Conservation (phyloP, 2,113 vertebrate genomes). For the Eulemur rufifrons region DNA sequence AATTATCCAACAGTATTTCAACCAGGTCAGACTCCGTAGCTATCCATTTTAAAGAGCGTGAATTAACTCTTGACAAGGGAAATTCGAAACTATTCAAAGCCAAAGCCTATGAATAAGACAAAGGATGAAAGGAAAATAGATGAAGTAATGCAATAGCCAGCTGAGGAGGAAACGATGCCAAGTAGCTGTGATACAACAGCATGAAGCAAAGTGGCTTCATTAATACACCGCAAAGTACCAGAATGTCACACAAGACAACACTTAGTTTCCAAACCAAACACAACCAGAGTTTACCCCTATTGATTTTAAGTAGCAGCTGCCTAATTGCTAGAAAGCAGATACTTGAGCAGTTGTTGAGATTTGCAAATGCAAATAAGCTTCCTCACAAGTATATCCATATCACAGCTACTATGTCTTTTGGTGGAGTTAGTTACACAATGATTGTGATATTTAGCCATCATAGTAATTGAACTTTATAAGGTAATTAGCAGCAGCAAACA, state of each 20-base stretch:
- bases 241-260: conserved; percentile 50
- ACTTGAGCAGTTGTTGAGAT: conserved; percentile 45
- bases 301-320: conserved; percentile 74
- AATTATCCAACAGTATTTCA: conserved; percentile 55
- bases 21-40: not conserved
- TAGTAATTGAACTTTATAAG: conserved; percentile 67
- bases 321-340: conserved; percentile 63
- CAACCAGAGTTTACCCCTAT: conserved; percentile 71
- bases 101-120: conserved; percentile 58
- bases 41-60: conserved; percentile 44
- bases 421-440: conserved; percentile 33
- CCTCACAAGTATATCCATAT: conserved; percentile 23
- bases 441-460: conserved; percentile 58
- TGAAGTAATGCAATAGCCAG: conserved; percentile 56
- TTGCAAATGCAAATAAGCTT: conserved; percentile 66
- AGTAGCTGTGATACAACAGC: not conserved
- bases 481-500: conserved; percentile 62
- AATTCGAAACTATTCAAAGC: conserved; percentile 48
- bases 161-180: conserved; percentile 52
- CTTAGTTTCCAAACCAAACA: conserved; percentile 67
- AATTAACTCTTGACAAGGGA: conserved; percentile 63
- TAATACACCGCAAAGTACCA: conserved; percentile 66
- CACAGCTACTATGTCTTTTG: not conserved
- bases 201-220: conserved; percentile 54
- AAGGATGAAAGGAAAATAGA: conserved; percentile 54